Base-by-base conservation (phyloP, 1,140 invertebrate genomes). In the Myzus persicae region DNA sequence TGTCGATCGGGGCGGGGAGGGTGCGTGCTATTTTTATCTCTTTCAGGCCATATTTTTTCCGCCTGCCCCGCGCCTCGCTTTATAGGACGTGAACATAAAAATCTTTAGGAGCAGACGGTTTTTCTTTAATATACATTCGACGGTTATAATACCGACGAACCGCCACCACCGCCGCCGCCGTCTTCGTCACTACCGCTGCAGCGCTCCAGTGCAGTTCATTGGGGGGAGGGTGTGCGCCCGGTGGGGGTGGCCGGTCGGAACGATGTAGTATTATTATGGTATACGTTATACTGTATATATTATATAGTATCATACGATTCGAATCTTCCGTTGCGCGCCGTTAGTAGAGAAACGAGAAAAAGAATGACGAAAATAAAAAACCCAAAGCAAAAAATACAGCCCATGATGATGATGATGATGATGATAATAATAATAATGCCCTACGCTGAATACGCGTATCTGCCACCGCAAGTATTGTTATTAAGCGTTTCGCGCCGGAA, bases 1-100 rank as follows among this genome's bases (percentile, higher is more conserved):
- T 92, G 81, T 93, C 40, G 44, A 54, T 38, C 81, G 20, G 91
- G 36, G 44, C 14, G 91, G n/a, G 36, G 48, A 67, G 91, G 91
- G 91, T 85, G 91, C 59, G n/a, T 36, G 76, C 85, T 93, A 92
- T 93, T 92, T 93, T 92, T 91, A 91, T 91, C 90, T 85, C 42
- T 91, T 54, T 84, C 93, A 82, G n/a, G 90, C 89, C 91, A 93
- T 93, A 93, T 93, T 93, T 93, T 92, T 46, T 38, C 36, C 46
- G 36, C 44, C 36, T 54, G 46, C 59, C n/a, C 38, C 84, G 42
- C 59, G 31, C 24, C 46, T 8, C 48, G 14, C 54, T 38, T 90
- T 67, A 90, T 90, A 51, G 44, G 88, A 31, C 38, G n/a, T 2
- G 46, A 82, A 92, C 91, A 92, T 92, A 92, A 92, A 92, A 92